phyloP scores from a whole-genome alignment of 2,113 vertebrate species.

The Cinclus mexicanus region DNA sequence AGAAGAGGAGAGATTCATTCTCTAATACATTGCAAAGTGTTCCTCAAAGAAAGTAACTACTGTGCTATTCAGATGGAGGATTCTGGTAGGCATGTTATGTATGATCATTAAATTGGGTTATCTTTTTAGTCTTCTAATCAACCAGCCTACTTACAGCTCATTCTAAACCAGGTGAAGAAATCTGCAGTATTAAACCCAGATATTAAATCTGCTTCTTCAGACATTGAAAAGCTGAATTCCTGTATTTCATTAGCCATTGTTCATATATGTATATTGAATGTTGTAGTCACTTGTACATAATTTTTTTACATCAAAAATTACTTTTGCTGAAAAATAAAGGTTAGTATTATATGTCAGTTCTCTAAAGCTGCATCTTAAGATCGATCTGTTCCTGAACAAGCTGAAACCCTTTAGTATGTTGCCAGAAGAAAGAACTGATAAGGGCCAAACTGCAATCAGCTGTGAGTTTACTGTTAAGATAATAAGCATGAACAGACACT shows the following conservation, averaged over 20 bases:
- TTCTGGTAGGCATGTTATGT: background rate
- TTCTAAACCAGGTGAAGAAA: background rate
- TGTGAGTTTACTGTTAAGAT: conserved; percentile 21
- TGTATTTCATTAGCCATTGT: background rate
- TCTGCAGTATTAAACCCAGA: background rate
- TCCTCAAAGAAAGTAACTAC: background rate
- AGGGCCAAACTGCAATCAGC: conserved; percentile 27
- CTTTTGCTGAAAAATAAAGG: background rate
- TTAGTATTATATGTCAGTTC: background rate
- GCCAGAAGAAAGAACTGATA: conserved; percentile 28
- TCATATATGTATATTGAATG: background rate
- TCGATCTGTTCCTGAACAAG: background rate
- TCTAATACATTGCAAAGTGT: background rate
- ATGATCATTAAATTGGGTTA: background rate
- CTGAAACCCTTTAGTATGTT: background rate
- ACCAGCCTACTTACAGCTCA: background rate
- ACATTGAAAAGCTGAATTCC: background rate
- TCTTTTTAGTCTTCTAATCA: conserved; percentile 20
- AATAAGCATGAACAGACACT: conserved; percentile 2
- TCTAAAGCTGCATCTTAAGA: background rate
- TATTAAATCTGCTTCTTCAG: background rate
- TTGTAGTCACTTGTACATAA: background rate
- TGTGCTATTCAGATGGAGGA: background rate
- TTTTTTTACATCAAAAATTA: background rate
- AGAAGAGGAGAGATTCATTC: background rate